Evolutionary conservation across 1,140 invertebrate genomes (phyloP).

Genomic region (Lordiphosa mommai): DNA sequence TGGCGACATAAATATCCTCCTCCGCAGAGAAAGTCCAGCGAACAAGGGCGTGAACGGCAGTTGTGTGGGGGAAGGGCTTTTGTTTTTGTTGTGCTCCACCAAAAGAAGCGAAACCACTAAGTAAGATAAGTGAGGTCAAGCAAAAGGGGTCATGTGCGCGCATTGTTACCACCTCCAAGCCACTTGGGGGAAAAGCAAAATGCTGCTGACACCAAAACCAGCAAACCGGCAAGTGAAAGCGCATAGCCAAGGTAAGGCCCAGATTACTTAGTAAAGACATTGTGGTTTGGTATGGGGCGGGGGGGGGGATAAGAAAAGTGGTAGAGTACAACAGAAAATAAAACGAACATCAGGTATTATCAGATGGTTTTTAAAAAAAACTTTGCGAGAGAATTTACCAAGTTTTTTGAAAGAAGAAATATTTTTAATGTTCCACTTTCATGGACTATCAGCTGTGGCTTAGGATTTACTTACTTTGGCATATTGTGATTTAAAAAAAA

Average conservation of each 20-base stretch:
- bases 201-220: slow-evolving; percentile 2
- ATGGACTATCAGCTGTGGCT: no score
- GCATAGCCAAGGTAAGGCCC: slow-evolving; percentile 27
- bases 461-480: no score
- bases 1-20: slow-evolving; percentile 70
- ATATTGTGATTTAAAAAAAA: no score
- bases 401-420: no score
- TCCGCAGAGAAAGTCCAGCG: slow-evolving; percentile 14
- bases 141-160: slow-evolving; percentile 76
- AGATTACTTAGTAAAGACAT: not conserved
- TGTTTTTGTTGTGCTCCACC: slow-evolving; percentile 42
- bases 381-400: no score
- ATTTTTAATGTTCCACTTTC: no score
- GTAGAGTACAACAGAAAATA: not conserved
- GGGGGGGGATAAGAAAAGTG: slow-evolving; percentile 15
- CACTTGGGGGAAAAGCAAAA: slow-evolving; percentile 28
- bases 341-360: no score
- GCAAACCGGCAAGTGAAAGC: slow-evolving; percentile 33
- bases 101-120: slow-evolving; percentile 60
- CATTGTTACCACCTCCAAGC: slow-evolving; percentile 56
- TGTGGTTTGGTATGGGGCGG: no score
- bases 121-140: slow-evolving; percentile 77
- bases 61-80: slow-evolving; percentile 16
- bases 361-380: no score
- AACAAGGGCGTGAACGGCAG: not conserved